These are phyloP conservation scores for Listronotus bonariensis DNA, from an alignment of 1,140 invertebrate species.

Conservation along the genomic window DNA sequence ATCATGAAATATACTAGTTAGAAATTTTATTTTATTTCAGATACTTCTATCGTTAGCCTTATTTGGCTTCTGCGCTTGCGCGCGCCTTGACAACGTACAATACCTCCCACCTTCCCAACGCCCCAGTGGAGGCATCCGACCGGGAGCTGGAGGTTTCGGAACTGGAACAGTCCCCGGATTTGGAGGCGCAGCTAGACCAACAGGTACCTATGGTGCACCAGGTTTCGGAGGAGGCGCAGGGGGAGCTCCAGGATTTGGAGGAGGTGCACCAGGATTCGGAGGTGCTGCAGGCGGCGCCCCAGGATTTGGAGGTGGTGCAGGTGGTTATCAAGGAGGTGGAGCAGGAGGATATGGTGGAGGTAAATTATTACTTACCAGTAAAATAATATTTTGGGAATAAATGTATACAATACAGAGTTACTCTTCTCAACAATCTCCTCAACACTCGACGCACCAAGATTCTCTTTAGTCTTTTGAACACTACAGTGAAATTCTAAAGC, in stretches of 20 bases:
- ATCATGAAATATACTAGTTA: background rate
- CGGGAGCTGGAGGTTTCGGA: slow-evolving; percentile 23
- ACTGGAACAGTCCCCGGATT: slow-evolving; percentile 20
- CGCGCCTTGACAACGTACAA: slow-evolving; percentile 33
- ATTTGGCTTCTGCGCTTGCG: slow-evolving; percentile 32
- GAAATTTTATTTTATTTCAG: slow-evolving; percentile 8
- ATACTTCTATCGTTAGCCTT: slow-evolving; percentile 26
- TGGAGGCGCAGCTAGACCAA: slow-evolving; percentile 8
- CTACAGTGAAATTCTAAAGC: too few species aligned
- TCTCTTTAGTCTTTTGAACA: too few species aligned
- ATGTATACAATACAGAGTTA: too few species aligned
- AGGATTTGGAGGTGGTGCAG: slow-evolving; percentile 10
- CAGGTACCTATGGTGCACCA: background rate
- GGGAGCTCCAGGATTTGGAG: slow-evolving; percentile 21
- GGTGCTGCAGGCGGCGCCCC: slow-evolving; percentile 15
- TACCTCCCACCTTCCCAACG: slow-evolving; percentile 33
- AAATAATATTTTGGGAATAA: too few species aligned
- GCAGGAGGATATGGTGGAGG: background rate
- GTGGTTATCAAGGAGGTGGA: background rate
- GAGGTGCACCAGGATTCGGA: slow-evolving; percentile 1
- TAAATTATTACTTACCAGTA: too few species aligned
- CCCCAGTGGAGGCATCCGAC: slow-evolving; percentile 18
- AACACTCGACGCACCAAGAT: too few species aligned
- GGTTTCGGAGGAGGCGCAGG: slow-evolving; percentile 11
- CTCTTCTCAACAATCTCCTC: too few species aligned